These are phyloP conservation scores for Temnothorax unifasciatus DNA, from an alignment of 2,888 invertebrate species.

Conservation along the genomic window DNA sequence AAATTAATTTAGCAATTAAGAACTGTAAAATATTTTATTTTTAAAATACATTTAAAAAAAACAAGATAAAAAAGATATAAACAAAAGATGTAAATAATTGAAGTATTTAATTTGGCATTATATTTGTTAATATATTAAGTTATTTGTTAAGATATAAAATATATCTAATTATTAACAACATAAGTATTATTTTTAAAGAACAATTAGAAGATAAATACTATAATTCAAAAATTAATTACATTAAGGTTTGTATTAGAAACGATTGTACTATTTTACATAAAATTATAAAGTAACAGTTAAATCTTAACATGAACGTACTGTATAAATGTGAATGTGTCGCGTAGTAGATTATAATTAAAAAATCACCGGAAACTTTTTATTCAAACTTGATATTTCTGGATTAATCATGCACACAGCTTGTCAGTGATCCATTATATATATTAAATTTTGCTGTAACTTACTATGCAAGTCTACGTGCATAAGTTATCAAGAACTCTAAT, in stretches of 20 bases:
- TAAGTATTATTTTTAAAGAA: neutral
- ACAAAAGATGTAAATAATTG: neutral
- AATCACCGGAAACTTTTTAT: conserved; percentile 8
- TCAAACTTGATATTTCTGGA: neutral
- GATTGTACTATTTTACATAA: neutral
- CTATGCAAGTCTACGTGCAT: neutral
- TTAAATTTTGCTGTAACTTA: conserved; percentile 26
- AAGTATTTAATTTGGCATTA: neutral
- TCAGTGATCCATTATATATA: conserved; percentile 35
- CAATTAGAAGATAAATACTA: neutral
- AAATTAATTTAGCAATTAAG: neutral
- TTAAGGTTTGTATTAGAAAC: neutral
- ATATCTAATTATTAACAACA: neutral
- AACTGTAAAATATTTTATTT: neutral
- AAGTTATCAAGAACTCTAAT: neutral
- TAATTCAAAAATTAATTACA: neutral
- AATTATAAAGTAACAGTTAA: neutral
- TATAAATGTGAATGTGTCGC: neutral
- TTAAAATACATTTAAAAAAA: neutral
- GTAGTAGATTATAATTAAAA: conserved; percentile 14
- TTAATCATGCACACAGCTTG: conserved; percentile 11
- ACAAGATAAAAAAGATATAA: neutral
- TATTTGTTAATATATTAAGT: neutral
- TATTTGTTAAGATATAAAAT: neutral
- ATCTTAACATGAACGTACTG: neutral